Base-by-base conservation (phyloP, 1,140 invertebrate species). In the Drosophila cardini region DNA sequence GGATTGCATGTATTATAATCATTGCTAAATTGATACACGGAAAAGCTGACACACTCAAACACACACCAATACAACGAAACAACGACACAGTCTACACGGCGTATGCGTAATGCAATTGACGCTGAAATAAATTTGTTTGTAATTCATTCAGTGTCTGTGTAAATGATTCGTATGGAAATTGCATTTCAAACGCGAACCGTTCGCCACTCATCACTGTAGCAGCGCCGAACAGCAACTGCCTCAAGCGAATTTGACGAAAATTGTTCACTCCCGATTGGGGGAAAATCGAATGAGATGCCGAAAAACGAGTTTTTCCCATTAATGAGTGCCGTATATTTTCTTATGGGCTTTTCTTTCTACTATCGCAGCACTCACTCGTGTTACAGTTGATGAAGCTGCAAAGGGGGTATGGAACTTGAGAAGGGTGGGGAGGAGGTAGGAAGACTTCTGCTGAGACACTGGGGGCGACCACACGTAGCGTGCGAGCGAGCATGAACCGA, bases 161-260 rank as follows among this genome's bases (percentile, higher is more conserved):
- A 26, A 40, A 62, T 52, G 18, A 56, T 10, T 61, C 57, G 68
- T 38, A 48, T 64, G 48, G 38, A n/a, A 55, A 62, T 38, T 56
- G 57, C 46, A 53, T 60, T 75, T 68, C 75, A n/a, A n/a, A n/a
- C n/a, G 75, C 75, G 67, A 34, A 38, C 55, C 67, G 75, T 42
- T 30, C 55, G 46, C 7, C 80, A 79, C 73, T 78, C 72, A 56
- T 56, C 64, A 74, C 70, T 26, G 64, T 46, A 77, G 72, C 83
- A 83, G 76, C 84, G 79, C 45, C 72, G 65, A 74, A 58, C 42
- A 72, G 80, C 84, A 80, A 89, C 80, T 89, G 80, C 84, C 11
- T 2, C 38, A 13, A 40, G 30, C 6, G 57, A 60, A 26, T 3
- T 18, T 34, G 63, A 71, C 63, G 60, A 61, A 76, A 72, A 79